phyloP scores from a whole-genome alignment of 2,113 vertebrate genomes.

The Oryzias curvinotus region DNA sequence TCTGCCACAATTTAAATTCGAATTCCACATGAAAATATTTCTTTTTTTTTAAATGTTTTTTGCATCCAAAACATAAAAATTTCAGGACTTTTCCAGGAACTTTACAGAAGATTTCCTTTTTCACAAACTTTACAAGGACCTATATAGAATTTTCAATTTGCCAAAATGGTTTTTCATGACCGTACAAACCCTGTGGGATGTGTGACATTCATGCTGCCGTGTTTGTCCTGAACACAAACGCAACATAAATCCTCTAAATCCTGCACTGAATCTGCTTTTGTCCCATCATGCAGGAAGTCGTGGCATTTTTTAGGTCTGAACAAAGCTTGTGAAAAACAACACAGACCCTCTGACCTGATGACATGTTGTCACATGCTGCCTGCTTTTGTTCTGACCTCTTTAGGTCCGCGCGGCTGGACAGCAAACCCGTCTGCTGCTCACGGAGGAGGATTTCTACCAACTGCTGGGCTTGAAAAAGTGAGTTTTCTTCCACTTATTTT shows the following conservation, averaged over 20 bases:
- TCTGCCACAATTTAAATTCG: no score
- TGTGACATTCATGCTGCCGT: neutral
- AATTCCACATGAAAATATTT: no score
- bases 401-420: neutral
- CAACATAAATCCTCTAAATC: slow-evolving; percentile 43
- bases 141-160: no score
- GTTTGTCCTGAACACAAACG: slow-evolving; percentile 15
- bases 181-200: no score
- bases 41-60: no score
- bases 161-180: no score
- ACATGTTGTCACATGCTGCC: slow-evolving; percentile 5
- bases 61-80: no score
- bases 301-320: slow-evolving; percentile 44
- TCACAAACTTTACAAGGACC: no score
- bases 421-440: neutral
- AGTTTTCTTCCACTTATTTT: slow-evolving; percentile 7
- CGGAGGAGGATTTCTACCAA: slow-evolving; percentile 1
- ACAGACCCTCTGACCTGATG: slow-evolving; percentile 31
- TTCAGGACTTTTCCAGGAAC: no score
- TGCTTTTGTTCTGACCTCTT: slow-evolving; percentile 27
- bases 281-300: slow-evolving; percentile 51
- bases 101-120: no score
- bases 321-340: slow-evolving; percentile 64
- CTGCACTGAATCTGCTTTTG: slow-evolving; percentile 34
- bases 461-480: slow-evolving; percentile 28